These are phyloP conservation scores for Epistrophe eligans DNA, from an alignment of 2,888 invertebrate species.

Conservation along the genomic window DNA sequence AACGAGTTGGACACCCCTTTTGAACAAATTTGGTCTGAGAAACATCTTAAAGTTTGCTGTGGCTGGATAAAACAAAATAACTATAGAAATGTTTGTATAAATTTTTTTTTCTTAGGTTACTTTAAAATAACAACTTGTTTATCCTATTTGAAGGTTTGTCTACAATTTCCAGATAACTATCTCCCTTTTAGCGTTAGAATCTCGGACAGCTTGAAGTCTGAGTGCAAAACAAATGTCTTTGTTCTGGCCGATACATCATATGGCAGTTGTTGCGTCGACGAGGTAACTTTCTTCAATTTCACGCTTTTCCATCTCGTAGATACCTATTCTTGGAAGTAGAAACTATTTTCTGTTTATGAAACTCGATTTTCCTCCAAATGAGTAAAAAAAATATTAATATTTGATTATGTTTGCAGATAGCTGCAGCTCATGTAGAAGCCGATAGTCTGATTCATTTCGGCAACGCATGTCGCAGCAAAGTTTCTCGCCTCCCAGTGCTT, in stretches of 20 bases:
- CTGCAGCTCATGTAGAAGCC: conserved; percentile 93
- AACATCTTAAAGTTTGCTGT: conserved; percentile 79
- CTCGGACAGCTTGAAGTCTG: conserved; percentile 85
- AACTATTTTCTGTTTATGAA: background rate
- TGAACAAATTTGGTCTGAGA: conserved; percentile 82
- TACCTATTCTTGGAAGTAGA: background rate
- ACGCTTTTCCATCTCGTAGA: background rate
- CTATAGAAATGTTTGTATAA: conserved; percentile 86
- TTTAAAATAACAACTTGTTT: background rate
- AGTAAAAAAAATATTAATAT: background rate
- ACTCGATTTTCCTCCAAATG: background rate
- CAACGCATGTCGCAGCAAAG: conserved; percentile 92
- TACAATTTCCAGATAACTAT: conserved; percentile 95
- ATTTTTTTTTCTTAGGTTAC: conserved; percentile 5
- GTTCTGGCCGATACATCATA: conserved; percentile 96
- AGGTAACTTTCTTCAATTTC: conserved; percentile 73
- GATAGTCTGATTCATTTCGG: conserved; percentile 97
- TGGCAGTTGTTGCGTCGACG: conserved; percentile 88
- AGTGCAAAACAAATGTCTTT: conserved; percentile 86
- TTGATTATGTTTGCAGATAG: conserved; percentile 86
- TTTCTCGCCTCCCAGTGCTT: conserved; percentile 90
- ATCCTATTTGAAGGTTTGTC: conserved; percentile 86
- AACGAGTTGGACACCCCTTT: conserved; percentile 72
- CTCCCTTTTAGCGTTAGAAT: conserved; percentile 89
- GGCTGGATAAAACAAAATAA: conserved; percentile 89